Evolutionary conservation across 2,888 invertebrate genomes (phyloP), one percentile per base, ranked within the genome.

Genomic region (Rhimphoctona megacephalus): DNA sequence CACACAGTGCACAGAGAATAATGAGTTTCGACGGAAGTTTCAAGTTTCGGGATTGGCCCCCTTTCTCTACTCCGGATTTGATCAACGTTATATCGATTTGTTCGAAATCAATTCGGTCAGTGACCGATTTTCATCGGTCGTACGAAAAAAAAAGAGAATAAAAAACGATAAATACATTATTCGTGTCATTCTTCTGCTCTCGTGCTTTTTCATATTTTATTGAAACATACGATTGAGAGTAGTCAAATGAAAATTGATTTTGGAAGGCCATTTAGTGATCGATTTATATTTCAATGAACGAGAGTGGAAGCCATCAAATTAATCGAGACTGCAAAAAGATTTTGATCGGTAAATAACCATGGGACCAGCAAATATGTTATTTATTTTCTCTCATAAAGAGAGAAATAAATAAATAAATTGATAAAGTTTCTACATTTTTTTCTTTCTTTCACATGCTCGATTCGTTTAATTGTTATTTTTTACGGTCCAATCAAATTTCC

Each of bases 21-120:
- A 76, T 64, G 52, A 70, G 22, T 85, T 85, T 77, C 74, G 49
- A 64, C 77, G 39, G 52, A 73, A 54, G 54, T 73, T 73, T 73
- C 73, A 73, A 83, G 52, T 73, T 78, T 83, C 72, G 66, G 57
- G 19, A 64, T 80, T 64, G 73, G 46, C 78, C 36, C 52, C 43
- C 39, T 70, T 46, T 49, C n/a, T 49, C 30, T 39, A 52, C 36
- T 33, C 66, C n/a, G 46, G 33, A 54, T 76, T 74, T 85, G 66
- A 77, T 85, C 77, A 66, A 66, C 54, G 43, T 70, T 67, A 39
- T 82, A 77, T 78, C 69, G 69, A 85, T 49, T 57, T 61, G 54
- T 69, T 57, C 43, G 57, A 70, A 57, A 52, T 22, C 43, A 79
- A 30, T 70, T 69, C 43, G 69, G n/a, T 30, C 64, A 64, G 46